These are phyloP conservation scores for Physeter macrocephalus DNA, from an alignment of 2,113 vertebrate species.

Conservation along the genomic window DNA sequence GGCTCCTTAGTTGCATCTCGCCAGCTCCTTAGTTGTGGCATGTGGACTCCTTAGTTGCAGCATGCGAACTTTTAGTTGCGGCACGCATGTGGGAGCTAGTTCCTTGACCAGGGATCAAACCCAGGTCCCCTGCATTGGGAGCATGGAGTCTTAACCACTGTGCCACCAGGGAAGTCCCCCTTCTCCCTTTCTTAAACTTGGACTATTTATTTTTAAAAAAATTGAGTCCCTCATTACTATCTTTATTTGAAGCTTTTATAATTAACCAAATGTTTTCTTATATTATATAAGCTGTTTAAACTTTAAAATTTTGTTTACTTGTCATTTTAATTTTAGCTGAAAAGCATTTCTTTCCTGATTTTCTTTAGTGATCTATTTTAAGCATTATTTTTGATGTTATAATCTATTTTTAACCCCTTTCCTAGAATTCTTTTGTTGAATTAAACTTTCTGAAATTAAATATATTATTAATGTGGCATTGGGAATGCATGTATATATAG, in stretches of 20 bases:
- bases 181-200: background rate
- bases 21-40: too few species aligned
- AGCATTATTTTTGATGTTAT: background rate
- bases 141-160: too few species aligned
- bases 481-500: background rate
- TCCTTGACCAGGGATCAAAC: too few species aligned
- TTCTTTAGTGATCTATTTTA: background rate
- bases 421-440: background rate
- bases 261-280: constrained; percentile 2
- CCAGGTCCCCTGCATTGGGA: too few species aligned
- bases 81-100: too few species aligned
- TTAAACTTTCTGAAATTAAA: constrained; percentile 6
- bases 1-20: too few species aligned
- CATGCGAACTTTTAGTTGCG: too few species aligned
- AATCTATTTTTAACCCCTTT: background rate
- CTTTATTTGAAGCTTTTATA: constrained; percentile 18
- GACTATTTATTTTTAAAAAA: background rate
- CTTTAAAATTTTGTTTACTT: background rate
- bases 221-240: background rate
- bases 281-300: background rate
- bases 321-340: constrained; percentile 8
- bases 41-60: too few species aligned
- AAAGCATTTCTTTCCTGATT: background rate
- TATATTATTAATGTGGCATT: background rate
- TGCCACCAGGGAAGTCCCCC: background rate